A percentile compares a stretch with the other conserved stretches of the same genome.
phyloP scores from a whole-genome alignment of 1,140 invertebrate species.

The Zaprionus ghesquierei region DNA sequence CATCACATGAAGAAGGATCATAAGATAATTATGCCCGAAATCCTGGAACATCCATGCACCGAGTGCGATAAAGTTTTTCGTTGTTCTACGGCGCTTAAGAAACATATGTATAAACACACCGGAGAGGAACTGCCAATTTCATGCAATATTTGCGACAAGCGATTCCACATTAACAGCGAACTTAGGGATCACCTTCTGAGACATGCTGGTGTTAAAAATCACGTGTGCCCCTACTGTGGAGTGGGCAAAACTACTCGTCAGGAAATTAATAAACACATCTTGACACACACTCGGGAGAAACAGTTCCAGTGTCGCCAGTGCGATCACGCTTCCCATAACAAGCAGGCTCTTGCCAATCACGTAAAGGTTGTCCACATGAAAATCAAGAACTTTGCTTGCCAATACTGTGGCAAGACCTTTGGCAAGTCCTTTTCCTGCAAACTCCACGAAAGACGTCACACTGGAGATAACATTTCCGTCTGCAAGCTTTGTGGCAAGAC shows the following conservation, averaged over 20 bases:
- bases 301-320: slow-evolving; percentile 73
- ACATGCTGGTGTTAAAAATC: slow-evolving; percentile 77
- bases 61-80: slow-evolving; percentile 77
- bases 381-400: slow-evolving; percentile 77
- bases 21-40: slow-evolving; percentile 55
- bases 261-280: slow-evolving; percentile 77
- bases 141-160: slow-evolving; percentile 84
- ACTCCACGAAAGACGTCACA: slow-evolving; percentile 73
- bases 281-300: slow-evolving; percentile 75
- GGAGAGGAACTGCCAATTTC: slow-evolving; percentile 84
- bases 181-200: slow-evolving; percentile 73
- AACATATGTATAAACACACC: slow-evolving; percentile 84
- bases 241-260: slow-evolving; percentile 74
- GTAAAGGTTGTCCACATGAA: slow-evolving; percentile 77
- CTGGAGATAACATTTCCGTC: slow-evolving; percentile 83
- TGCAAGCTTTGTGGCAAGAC: slow-evolving; percentile 76
- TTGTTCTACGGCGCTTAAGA: slow-evolving; percentile 73
- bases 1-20: slow-evolving; percentile 70
- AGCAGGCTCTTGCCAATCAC: slow-evolving; percentile 69
- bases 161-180: slow-evolving; percentile 71
- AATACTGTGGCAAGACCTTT: slow-evolving; percentile 77
- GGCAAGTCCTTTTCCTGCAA: slow-evolving; percentile 76
- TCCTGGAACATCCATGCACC: slow-evolving; percentile 46
- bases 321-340: slow-evolving; percentile 75
- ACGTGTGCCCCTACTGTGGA: slow-evolving; percentile 77